Percentiles rank a stretch among this genome's conserved stretches.
phyloP scores from a whole-genome alignment of 1,140 invertebrate species.

The Hestina assimilis region DNA sequence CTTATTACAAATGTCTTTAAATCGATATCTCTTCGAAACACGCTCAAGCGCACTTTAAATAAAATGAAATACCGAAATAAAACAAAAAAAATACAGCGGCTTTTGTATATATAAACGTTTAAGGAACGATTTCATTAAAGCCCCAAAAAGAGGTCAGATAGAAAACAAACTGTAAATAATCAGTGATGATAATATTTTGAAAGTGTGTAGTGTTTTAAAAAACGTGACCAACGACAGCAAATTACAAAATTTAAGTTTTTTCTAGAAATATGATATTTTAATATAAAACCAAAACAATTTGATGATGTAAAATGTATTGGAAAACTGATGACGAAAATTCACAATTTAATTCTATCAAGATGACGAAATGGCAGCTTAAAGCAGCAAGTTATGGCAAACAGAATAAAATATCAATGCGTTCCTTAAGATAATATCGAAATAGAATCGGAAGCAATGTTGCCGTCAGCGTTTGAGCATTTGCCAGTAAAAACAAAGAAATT shows the following conservation, averaged over 20 bases:
- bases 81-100: not conserved
- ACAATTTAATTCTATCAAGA: too few species aligned
- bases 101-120: constrained; percentile 4
- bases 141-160: not conserved
- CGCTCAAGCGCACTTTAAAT: constrained; percentile 7
- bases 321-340: too few species aligned
- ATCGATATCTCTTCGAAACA: not conserved
- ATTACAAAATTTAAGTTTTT: too few species aligned
- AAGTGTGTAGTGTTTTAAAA: too few species aligned
- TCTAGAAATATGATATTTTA: too few species aligned
- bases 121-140: not conserved
- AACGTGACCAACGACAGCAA: too few species aligned
- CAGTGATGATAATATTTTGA: too few species aligned
- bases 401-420: constrained; percentile 13
- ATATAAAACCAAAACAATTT: too few species aligned
- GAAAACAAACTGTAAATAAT: not conserved
- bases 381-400: not conserved
- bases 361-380: not conserved
- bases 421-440: constrained; percentile 17
- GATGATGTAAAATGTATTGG: too few species aligned
- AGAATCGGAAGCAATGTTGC: constrained; percentile 11
- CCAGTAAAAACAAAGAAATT: constrained; percentile 22
- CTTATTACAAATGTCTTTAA: too few species aligned
- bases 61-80: constrained; percentile 5
- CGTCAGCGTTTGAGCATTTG: constrained; percentile 22